Evolutionary conservation across 2,888 invertebrate species (phyloP), one percentile per base, ranked within the genome.

Genomic region (Rhyacophila evoluta): DNA sequence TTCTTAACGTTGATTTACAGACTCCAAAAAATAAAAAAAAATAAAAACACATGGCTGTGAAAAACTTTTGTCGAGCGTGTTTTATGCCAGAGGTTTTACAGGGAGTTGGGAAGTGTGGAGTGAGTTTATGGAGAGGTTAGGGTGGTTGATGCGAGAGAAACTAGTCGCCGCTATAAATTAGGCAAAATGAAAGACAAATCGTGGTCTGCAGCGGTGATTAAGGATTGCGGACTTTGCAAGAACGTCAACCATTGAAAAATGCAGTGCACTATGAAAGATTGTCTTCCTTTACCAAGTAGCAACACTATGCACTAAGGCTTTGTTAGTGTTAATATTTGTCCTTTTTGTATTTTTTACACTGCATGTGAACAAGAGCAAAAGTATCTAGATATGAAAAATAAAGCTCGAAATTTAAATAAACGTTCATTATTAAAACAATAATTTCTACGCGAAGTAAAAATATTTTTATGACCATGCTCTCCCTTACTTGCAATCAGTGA

Each of bases 161-260:
- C 55, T 55, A 55, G 55, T 75, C 68, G 68, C 67, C 75, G 67
- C 75, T 68, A 75, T 75, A 75, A 75, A 75, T 75, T 75, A 75
- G 68, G 68, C 75, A 75, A 75, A 75, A 75, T 75, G 75, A 75
- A 75, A 75, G 75, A 75, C 75, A 75, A 75, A 75, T 75, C 39
- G 75, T 67, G 75, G 68, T 67, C 69, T 75, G 25, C 67, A 67
- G 68, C 67, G 55, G 75, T 68, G 67, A 75, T 75, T 75, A 68
- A 75, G 75, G 69, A 69, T 69, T 29, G 33, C 69, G 33, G 69
- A 69, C 29, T 33, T 69, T 33, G 69, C 55, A 55, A 55, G 55
- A 55, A 19, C 55, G 55, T 55, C 55, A 55, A 55, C 55, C 55
- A 55, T 55, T 55, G 55, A 55, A 55, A 55, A 55, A 55, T 55